Evolutionary conservation across 2,888 invertebrate species (phyloP), one percentile per base, ranked within the genome.

Genomic region (Temnothorax rugatulus): DNA sequence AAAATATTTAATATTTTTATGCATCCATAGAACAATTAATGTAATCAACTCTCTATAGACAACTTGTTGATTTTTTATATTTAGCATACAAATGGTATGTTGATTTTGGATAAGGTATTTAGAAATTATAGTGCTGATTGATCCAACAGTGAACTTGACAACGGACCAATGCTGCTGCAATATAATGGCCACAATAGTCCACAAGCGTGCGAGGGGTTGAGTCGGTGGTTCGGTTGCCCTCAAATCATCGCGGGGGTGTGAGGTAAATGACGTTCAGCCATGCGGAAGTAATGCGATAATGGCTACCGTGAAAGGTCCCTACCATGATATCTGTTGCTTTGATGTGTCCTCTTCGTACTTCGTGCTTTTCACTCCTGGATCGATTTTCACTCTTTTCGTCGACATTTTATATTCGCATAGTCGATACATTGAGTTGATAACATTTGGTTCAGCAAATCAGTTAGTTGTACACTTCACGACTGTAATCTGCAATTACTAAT

Each of bases 271-370:
- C 90, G 91, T 89, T 89, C 93, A 90, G 87, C 92, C 93, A 92
- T 91, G 93, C 92, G 92, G 92, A 94, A 93, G 93, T 94, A 94
- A 94, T 91, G 93, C 93, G 94, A 94, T 94, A 94, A 94, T 94
- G 91, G 91, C 89, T 91, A 90, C 93, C 91, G 92, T 92, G 93
- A 92, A 93, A 93, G 91, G 91, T 91, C 88, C 90, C 88, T 68
- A 89, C 90, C 89, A 91, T 91, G 91, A 92, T 92, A 93, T 93
- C 92, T 92, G 90, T 87, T 87, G 92, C 93, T 93, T 93, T 93
- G 93, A 93, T 93, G 93, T 93, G 84, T 90, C 82, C 89, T 86
- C 81, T 83, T 85, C 71, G 77, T 76, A 77, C 89, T 84, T 84
- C 44, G 63, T 64, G 64, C 54, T 82, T 82, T 84, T 64, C 66